Evolutionary conservation across 2,113 vertebrate genomes (phyloP).

Genomic region (Odocoileus virginianus): DNA sequence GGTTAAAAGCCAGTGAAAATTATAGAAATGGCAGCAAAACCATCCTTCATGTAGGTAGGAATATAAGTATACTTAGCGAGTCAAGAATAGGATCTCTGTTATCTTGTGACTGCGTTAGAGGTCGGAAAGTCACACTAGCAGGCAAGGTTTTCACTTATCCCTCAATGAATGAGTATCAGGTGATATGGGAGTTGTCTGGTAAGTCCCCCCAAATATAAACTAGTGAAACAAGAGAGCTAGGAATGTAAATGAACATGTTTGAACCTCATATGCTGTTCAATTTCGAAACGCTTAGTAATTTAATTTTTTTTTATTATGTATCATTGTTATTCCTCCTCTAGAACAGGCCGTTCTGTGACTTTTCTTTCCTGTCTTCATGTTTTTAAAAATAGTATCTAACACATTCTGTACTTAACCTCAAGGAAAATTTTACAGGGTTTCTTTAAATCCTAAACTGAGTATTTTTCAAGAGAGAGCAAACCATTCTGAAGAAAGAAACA

Average conservation of each 20-base stretch:
- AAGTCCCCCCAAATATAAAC: background rate
- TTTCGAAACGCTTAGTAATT: background rate
- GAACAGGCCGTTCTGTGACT: background rate
- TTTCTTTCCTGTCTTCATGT: background rate
- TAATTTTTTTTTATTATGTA: background rate
- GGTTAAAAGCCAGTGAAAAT: background rate
- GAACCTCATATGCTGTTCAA: background rate
- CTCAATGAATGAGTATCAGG: background rate
- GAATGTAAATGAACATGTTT: background rate
- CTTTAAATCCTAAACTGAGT: background rate
- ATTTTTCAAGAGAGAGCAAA: background rate
- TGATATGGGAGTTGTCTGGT: background rate
- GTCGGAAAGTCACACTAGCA: background rate
- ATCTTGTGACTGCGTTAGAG: background rate
- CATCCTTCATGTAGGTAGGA: background rate
- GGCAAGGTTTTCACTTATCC: background rate
- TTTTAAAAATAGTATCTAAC: slow-evolving; percentile 25
- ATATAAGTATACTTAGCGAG: background rate
- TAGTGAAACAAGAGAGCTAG: background rate
- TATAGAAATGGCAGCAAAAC: background rate
- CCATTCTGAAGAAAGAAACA: background rate
- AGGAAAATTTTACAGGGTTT: background rate
- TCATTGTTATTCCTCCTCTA: slow-evolving; percentile 13
- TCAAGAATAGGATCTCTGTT: background rate
- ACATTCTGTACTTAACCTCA: slow-evolving; percentile 27